Evolutionary conservation across 1,140 invertebrate genomes (phyloP).

Genomic region (Ceratina calcarata): DNA sequence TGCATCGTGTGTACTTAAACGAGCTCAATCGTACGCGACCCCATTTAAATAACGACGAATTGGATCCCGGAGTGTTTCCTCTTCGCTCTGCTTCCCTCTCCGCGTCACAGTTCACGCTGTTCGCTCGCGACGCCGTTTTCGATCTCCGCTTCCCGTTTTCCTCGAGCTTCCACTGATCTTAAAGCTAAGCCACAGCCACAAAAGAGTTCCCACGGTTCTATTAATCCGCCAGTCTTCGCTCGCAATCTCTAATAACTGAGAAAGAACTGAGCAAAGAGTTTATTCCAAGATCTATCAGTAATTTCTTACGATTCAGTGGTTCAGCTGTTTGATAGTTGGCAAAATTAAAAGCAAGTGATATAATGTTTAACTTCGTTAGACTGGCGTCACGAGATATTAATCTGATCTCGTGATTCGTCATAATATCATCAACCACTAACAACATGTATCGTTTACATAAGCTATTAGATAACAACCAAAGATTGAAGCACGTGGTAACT

Average conservation of each 20-base stretch:
- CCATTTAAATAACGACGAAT: slow-evolving; percentile 50
- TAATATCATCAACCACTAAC: background rate
- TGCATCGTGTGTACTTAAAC: slow-evolving; percentile 40
- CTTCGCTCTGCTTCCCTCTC: slow-evolving; percentile 1
- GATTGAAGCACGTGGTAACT: background rate
- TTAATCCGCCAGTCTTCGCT: background rate
- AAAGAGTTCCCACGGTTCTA: background rate
- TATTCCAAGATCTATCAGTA: no score
- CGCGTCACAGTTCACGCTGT: slow-evolving; percentile 1
- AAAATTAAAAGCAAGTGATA: background rate
- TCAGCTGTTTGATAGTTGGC: no score
- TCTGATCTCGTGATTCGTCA: slow-evolving; percentile 5
- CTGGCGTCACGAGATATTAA: background rate
- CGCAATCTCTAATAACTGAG: no score
- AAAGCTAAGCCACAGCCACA: background rate
- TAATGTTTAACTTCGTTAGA: background rate
- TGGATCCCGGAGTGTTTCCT: slow-evolving; percentile 42
- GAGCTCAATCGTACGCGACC: slow-evolving; percentile 52
- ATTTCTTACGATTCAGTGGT: no score
- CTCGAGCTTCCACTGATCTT: background rate
- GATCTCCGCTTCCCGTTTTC: background rate
- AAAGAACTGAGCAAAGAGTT: no score
- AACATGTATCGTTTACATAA: slow-evolving; percentile 4
- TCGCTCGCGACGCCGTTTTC: background rate
- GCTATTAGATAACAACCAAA: background rate